Evolutionary conservation across 2,113 vertebrate genomes (phyloP).

Genomic region (Erythrolamprus reginae): DNA sequence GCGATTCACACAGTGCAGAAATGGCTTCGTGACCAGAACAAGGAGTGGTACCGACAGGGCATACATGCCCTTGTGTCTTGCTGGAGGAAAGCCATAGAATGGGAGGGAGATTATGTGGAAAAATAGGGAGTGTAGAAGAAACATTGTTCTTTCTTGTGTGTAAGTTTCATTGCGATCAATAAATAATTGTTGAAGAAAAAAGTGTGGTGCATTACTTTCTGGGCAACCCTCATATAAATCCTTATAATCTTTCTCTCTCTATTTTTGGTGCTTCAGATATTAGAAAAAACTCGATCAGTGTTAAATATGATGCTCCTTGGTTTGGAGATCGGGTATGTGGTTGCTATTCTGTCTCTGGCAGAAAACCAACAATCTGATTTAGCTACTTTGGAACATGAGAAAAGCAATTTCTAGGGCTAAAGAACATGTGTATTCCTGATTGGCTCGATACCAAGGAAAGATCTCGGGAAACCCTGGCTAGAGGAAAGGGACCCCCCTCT

Average conservation of each 20-base stretch:
- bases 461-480: constrained; percentile 15
- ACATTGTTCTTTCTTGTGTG: too few species aligned
- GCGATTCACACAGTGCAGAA: too few species aligned
- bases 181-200: too few species aligned
- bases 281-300: neutral
- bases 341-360: neutral
- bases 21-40: too few species aligned
- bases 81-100: too few species aligned
- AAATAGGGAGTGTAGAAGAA: too few species aligned
- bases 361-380: neutral
- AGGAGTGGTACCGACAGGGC: too few species aligned
- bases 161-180: too few species aligned
- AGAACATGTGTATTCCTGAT: neutral
- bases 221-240: too few species aligned
- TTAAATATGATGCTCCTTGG: neutral
- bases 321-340: neutral
- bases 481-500: neutral
- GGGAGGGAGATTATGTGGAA: too few species aligned
- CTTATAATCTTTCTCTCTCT: neutral
- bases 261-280: neutral
- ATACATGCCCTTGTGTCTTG: too few species aligned
- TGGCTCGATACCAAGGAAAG: constrained; percentile 14
- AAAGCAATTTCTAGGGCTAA: neutral
- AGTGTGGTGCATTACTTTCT: too few species aligned
- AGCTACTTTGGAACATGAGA: neutral